These are phyloP conservation scores for Globodera rostochiensis DNA, from an alignment of 1,140 invertebrate species.

Conservation along the genomic window DNA sequence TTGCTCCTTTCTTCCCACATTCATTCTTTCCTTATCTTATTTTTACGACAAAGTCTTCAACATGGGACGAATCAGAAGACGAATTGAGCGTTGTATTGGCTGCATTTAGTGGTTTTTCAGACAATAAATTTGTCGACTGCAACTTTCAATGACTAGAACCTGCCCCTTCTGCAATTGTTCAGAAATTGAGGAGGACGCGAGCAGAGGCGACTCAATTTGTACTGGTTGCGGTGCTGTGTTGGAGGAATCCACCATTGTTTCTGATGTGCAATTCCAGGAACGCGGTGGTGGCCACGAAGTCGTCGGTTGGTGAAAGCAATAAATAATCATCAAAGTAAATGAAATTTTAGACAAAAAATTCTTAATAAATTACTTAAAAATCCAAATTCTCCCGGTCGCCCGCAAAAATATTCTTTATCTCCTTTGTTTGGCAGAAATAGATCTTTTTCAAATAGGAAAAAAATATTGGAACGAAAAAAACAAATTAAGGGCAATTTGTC, in stretches of 20 bases:
- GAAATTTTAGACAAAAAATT: too few relatives aligned
- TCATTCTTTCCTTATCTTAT: too few relatives aligned
- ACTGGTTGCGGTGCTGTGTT: conserved; percentile 91
- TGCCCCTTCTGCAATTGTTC: conserved; percentile 60
- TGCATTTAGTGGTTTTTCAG: neutral
- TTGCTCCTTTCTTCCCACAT: too few relatives aligned
- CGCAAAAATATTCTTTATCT: too few relatives aligned
- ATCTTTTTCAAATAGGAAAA: too few relatives aligned
- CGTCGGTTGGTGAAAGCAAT: conserved; percentile 71
- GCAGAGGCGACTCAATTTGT: conserved; percentile 88
- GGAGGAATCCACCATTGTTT: conserved; percentile 92
- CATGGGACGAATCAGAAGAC: too few relatives aligned
- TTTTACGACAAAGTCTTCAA: too few relatives aligned
- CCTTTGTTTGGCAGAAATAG: too few relatives aligned
- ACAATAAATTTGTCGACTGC: neutral
- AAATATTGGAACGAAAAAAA: neutral
- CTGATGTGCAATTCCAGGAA: conserved; percentile 93
- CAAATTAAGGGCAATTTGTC: conserved; percentile 58
- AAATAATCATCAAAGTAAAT: neutral
- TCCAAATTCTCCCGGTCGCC: too few relatives aligned
- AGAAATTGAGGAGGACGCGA: conserved; percentile 63
- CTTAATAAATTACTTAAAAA: too few relatives aligned
- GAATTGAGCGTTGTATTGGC: too few relatives aligned
- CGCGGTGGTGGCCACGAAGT: conserved; percentile 82
- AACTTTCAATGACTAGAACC: conserved; percentile 49